A percentile compares a stretch with the other conserved stretches of the same genome.
Conservation (phyloP, 2,888 invertebrate genomes). For the Ennomos fuscantarius region DNA sequence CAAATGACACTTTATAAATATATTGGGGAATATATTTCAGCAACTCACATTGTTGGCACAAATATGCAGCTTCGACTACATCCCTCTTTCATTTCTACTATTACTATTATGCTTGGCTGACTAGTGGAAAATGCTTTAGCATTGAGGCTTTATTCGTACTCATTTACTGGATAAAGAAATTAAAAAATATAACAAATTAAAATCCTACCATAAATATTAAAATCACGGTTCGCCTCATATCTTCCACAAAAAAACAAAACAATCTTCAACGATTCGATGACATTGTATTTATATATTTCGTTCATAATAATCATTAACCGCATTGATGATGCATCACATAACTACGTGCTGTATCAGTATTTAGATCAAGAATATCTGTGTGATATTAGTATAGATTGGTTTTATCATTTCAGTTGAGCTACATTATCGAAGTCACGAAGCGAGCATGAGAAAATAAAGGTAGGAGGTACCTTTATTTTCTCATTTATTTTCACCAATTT, state of each 20-base stretch:
- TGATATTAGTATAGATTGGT: not conserved
- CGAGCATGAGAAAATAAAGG: not conserved
- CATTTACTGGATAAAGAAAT: too few species aligned
- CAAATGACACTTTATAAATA: too few species aligned
- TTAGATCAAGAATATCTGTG: not conserved
- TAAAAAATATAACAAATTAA: constrained; percentile 1
- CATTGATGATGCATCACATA: constrained; percentile 30
- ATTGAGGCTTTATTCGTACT: too few species aligned
- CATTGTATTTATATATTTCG: constrained; percentile 27
- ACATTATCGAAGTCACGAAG: constrained; percentile 16
- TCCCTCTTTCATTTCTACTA: too few species aligned
- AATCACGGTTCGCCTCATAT: constrained; percentile 35
- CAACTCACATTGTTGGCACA: too few species aligned
- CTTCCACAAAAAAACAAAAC: constrained; percentile 21
- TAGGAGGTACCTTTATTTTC: not conserved
- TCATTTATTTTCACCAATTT: too few species aligned
- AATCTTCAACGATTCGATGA: constrained; percentile 21
- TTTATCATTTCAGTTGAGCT: constrained; percentile 12
- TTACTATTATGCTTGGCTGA: too few species aligned
- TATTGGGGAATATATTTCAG: too few species aligned
- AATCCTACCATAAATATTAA: constrained; percentile 36
- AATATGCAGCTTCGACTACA: too few species aligned
- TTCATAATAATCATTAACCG: constrained; percentile 2
- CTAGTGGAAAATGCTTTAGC: too few species aligned
- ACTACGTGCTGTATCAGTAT: constrained; percentile 35